Percentiles rank a stretch among this genome's conserved stretches.
Evolutionary conservation across 64 coral and sea anemone genomes (phyloP).

Genomic region (Pocillopora verrucosa): DNA sequence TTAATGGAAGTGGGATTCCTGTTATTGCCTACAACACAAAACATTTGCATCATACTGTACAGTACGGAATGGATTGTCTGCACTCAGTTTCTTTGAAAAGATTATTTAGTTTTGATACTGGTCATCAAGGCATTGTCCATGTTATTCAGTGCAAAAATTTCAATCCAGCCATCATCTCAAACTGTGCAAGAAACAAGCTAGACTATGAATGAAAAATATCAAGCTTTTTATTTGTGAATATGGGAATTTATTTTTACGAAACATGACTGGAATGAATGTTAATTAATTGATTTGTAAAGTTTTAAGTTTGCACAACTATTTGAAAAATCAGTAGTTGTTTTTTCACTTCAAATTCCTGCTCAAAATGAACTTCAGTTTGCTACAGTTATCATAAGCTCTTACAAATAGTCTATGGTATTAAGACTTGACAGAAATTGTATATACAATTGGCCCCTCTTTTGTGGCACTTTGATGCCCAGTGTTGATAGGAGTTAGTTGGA

Average conservation of each 20-base stretch:
- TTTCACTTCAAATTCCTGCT: background rate
- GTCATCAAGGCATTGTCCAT: background rate
- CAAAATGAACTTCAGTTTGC: background rate
- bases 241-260: constrained; percentile 17
- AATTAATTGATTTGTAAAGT: constrained; percentile 20
- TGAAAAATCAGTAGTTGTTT: background rate
- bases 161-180: background rate
- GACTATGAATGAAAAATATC: background rate
- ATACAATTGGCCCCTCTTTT: background rate
- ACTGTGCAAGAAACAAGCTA: background rate
- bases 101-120: constrained; percentile 44
- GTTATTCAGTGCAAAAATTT: background rate
- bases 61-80: background rate
- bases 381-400: background rate
- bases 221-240: background rate
- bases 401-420: background rate
- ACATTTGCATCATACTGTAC: background rate
- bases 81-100: background rate
- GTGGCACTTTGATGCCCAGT: no score
- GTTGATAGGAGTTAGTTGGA: no score
- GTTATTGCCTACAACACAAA: background rate
- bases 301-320: background rate
- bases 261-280: constrained; percentile 4
- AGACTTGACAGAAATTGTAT: background rate
- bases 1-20: background rate